Conservation (phyloP, 92 coral and sea anemone species). For the Galaxea fascicularis region DNA sequence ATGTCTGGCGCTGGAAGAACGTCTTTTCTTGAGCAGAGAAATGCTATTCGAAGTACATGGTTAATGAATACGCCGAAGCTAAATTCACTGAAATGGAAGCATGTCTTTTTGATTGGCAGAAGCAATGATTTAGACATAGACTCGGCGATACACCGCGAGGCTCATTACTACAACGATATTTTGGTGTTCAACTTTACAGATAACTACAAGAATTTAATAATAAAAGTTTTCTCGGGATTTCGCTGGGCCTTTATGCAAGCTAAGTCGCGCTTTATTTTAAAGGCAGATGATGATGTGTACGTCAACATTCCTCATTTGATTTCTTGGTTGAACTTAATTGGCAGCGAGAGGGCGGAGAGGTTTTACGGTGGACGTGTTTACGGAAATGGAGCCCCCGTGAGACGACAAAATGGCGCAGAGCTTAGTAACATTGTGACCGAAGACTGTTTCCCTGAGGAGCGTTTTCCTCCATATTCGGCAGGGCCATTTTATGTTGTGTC, state of each 20-base stretch:
- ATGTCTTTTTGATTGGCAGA: slow-evolving; percentile 2
- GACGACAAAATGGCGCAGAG: background rate
- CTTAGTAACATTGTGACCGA: background rate
- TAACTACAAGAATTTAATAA: slow-evolving; percentile 15
- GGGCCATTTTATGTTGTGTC: slow-evolving; percentile 29
- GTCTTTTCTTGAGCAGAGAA: background rate
- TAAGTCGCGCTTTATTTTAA: background rate
- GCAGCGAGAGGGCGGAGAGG: background rate
- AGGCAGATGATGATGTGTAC: slow-evolving; percentile 38
- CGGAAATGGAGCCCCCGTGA: background rate
- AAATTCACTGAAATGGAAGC: background rate
- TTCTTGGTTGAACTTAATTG: background rate
- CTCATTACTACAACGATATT: slow-evolving; percentile 21
- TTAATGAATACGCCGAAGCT: background rate
- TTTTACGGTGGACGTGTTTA: slow-evolving; percentile 17
- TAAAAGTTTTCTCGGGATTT: slow-evolving; percentile 27
- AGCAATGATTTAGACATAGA: background rate
- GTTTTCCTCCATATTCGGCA: slow-evolving; percentile 8
- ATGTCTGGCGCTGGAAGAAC: slow-evolving; percentile 5
- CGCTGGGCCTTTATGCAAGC: slow-evolving; percentile 22
- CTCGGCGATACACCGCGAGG: background rate
- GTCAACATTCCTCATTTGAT: slow-evolving; percentile 1
- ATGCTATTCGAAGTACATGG: slow-evolving; percentile 23
- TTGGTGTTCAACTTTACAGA: slow-evolving; percentile 3
- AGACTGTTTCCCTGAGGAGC: slow-evolving; percentile 2